phyloP scores from a whole-genome alignment of 2,888 invertebrate species.

The Rapana venosa region DNA sequence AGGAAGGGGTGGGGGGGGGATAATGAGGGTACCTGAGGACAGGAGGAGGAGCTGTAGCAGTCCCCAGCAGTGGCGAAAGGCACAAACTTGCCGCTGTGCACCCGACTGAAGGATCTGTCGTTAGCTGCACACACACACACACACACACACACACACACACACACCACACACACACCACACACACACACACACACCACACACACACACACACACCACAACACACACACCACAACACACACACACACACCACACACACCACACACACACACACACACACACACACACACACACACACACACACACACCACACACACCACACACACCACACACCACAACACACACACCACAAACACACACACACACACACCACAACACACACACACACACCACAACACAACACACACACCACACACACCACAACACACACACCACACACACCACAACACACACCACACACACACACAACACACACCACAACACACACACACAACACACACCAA shows the following conservation, averaged over 20 bases:
- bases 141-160: conserved; percentile 1
- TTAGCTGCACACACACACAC: conserved; percentile 81
- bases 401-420: no score
- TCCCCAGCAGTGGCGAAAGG: conserved; percentile 90
- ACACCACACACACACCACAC: neutral
- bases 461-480: no score
- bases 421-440: no score
- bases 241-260: neutral
- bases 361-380: no score
- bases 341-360: no score
- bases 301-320: neutral
- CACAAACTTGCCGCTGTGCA: conserved; percentile 81
- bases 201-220: neutral
- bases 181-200: neutral
- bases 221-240: neutral
- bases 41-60: conserved; percentile 86
- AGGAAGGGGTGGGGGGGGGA: neutral
- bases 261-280: neutral
- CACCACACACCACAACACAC: no score
- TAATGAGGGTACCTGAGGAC: conserved; percentile 82
- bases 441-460: no score
- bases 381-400: no score
- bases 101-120: conserved; percentile 86
- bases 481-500: no score
- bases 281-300: neutral